A percentile compares a stretch with the other conserved stretches of the same genome.
Conservation (phyloP, 1,140 invertebrate species). For the Nomia melanderi region DNA sequence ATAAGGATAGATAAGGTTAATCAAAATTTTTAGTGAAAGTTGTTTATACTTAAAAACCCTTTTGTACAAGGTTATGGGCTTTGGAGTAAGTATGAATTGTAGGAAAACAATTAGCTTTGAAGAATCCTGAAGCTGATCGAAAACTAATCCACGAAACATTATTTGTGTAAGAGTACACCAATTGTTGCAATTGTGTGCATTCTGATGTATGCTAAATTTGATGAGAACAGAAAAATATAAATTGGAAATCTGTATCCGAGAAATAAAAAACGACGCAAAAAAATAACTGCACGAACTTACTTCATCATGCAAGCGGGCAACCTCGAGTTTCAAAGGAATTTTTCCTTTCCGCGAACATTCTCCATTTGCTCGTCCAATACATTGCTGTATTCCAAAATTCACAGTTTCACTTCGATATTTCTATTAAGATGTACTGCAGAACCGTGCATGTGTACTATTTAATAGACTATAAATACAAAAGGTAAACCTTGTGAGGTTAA, state of each 20-base stretch:
- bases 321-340: constrained; percentile 26
- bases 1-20: background rate
- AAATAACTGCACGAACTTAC: constrained; percentile 54
- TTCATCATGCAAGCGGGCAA: constrained; percentile 43
- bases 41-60: background rate
- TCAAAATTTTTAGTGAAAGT: background rate
- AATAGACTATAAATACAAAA: constrained; percentile 34
- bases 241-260: background rate
- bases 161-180: no score
- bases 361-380: constrained; percentile 21
- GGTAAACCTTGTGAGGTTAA: constrained; percentile 50
- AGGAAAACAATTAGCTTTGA: background rate
- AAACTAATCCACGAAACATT: background rate
- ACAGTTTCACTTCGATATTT: constrained; percentile 6
- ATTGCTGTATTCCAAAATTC: constrained; percentile 15
- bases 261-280: background rate
- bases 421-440: background rate
- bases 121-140: background rate
- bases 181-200: no score
- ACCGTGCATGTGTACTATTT: background rate
- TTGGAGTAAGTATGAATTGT: background rate
- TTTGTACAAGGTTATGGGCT: no score
- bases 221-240: background rate
- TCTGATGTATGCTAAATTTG: background rate
- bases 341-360: constrained; percentile 40